Base-by-base conservation (phyloP, 1,140 invertebrate species). In the Nasonia giraulti region DNA sequence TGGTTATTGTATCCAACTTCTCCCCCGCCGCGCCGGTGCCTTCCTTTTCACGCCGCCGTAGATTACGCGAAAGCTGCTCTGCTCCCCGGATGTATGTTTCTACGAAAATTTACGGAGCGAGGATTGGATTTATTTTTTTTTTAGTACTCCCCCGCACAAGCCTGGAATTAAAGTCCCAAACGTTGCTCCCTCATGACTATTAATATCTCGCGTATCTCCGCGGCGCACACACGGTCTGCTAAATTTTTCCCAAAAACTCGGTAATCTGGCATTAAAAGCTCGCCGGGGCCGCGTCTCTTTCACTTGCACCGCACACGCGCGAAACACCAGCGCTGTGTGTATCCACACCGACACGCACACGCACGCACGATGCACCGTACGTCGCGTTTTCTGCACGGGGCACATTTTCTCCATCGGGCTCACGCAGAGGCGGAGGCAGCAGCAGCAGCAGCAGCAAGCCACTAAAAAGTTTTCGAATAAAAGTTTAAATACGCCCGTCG, bases 391-490 rank as follows among this genome's bases (percentile, higher is more conserved):
- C 50, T 81, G 77, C 68, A 17, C 14, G 27, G 40, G 69, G 33
- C 77, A 80, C 78, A 80, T 85, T 80, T 68, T 68, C 78, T 75
- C 76, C n/a, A 27, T 55, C 23, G 74, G 12, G 33, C 33, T 73
- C 23, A 6, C 33, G 74, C 31, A 27, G 23, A 23, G 23, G 11
- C 6, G 14, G 17, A 50, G 76, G 27, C 73, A 8, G 8, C 27
- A 14, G 2, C 8, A n/a, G 2, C 8, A n/a, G 23, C 83, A 12
- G 69, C 76, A 47, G 66, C 75, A 71, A 85, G 73, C 74, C 79
- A 89, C 88, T 91, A 91, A 91, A 92, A 92, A 92, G 90, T 92
- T 92, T 91, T 90, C 88, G 89, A 91, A 92, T 91, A 91, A 91
- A 92, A 92, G 89, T 92, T 92, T 91, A 91, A 91, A 91, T 91